A percentile compares a stretch with the other conserved stretches of the same genome.
Evolutionary conservation across 2,888 invertebrate species (phyloP).

Genomic region (Nemotelus nigrinus): DNA sequence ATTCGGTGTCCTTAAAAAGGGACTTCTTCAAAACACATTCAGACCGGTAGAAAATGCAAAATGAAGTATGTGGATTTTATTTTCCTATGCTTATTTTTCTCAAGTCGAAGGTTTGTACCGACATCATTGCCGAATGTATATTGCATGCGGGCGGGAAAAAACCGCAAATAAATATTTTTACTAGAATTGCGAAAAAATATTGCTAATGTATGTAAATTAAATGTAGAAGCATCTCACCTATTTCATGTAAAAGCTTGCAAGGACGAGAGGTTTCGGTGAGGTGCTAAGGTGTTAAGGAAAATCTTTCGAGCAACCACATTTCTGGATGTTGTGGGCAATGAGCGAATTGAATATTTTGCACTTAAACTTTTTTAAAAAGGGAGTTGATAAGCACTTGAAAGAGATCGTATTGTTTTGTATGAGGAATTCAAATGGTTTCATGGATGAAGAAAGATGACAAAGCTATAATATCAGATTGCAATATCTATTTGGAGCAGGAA

Average conservation of each 20-base stretch:
- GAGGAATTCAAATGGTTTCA: no score
- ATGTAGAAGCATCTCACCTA: constrained; percentile 47
- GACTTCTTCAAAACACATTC: constrained; percentile 25
- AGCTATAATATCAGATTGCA: no score
- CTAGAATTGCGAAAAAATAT: constrained; percentile 51
- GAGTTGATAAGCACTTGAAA: no score
- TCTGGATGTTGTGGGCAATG: no score
- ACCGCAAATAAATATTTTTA: constrained; percentile 51
- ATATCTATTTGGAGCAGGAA: no score
- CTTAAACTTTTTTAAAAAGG: no score
- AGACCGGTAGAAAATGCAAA: constrained; percentile 12
- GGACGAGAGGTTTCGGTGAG: constrained; percentile 16
- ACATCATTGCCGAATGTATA: constrained; percentile 9
- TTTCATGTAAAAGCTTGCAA: constrained; percentile 16
- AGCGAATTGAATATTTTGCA: no score
- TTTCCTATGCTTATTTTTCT: constrained; percentile 15
- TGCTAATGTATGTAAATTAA: constrained; percentile 53
- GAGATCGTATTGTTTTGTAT: no score
- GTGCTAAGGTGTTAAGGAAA: neutral
- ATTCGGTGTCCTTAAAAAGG: constrained; percentile 19
- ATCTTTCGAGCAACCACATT: neutral
- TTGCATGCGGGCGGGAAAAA: constrained; percentile 29
- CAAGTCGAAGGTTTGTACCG: constrained; percentile 13
- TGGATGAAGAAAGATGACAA: no score
- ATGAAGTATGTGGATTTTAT: constrained; percentile 30